phyloP scores from a whole-genome alignment of 2,888 invertebrate species.

The Mactromeris polynyma region DNA sequence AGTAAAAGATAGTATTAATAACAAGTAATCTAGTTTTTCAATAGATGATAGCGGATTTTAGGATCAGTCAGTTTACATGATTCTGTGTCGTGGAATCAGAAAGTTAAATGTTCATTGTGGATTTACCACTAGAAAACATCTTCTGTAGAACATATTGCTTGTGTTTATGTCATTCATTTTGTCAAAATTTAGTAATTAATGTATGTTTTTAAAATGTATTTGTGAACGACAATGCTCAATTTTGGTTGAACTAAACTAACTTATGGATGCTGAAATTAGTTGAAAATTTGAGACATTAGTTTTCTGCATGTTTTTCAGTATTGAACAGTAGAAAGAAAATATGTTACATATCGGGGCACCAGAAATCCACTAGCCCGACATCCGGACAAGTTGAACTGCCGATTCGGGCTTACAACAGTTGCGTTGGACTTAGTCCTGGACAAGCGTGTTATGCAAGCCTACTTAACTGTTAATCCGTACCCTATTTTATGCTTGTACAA shows the following conservation, averaged over 20 bases:
- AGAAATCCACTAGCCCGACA: too few species aligned
- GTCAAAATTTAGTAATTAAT: not conserved
- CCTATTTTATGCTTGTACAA: too few species aligned
- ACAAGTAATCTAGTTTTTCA: not conserved
- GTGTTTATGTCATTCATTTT: not conserved
- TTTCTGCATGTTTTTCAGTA: not conserved
- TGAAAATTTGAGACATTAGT: not conserved
- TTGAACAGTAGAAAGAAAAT: not conserved
- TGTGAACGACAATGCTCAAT: not conserved
- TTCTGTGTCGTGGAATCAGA: not conserved
- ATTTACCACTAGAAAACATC: not conserved
- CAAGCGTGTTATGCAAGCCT: too few species aligned
- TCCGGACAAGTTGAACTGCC: too few species aligned
- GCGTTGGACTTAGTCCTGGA: too few species aligned
- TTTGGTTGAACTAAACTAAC: not conserved
- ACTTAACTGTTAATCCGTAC: too few species aligned
- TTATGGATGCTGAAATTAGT: not conserved
- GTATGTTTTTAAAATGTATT: too few species aligned
- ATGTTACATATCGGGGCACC: too few species aligned
- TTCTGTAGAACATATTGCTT: not conserved
- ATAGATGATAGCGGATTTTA: not conserved
- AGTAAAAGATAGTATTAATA: slow-evolving; percentile 16
- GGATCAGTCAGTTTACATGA: not conserved
- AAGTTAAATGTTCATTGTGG: not conserved
- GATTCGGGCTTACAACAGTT: too few species aligned